These are phyloP conservation scores for Anser brachyrhynchus DNA, from an alignment of 2,113 vertebrate species.

Conservation along the genomic window DNA sequence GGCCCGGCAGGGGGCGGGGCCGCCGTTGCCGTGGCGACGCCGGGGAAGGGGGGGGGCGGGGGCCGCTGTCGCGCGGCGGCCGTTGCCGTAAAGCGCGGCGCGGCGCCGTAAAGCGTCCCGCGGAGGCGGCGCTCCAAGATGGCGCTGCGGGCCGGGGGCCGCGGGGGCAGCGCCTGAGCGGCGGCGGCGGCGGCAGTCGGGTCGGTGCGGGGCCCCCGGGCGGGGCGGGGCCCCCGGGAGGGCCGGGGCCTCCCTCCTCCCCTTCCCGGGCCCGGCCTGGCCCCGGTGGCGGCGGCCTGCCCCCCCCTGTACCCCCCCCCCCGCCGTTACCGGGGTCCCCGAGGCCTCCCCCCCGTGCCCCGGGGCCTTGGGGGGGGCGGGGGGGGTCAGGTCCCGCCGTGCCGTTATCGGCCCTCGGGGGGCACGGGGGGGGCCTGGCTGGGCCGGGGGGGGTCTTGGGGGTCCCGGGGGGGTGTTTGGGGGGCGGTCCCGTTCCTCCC, in stretches of 20 bases:
- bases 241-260: no score
- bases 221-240: no score
- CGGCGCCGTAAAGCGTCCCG: not conserved
- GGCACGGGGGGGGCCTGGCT: no score
- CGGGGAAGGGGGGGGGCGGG: not conserved
- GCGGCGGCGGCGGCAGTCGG: not conserved
- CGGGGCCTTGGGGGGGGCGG: no score
- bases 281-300: not conserved
- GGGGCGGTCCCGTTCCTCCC: no score
- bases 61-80: not conserved
- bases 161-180: not conserved
- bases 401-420: no score
- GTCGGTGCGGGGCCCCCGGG: not conserved
- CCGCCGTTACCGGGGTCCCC: no score
- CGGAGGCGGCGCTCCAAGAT: not conserved
- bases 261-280: no score
- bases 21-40: not conserved
- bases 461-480: no score
- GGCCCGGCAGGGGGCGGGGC: not conserved
- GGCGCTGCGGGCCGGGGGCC: not conserved
- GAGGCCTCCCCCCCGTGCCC: no score
- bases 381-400: no score
- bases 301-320: not conserved
- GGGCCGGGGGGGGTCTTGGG: no score
- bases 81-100: slow-evolving; percentile 31